phyloP scores from a whole-genome alignment of 2,113 vertebrate species.

The Struthio camelus region DNA sequence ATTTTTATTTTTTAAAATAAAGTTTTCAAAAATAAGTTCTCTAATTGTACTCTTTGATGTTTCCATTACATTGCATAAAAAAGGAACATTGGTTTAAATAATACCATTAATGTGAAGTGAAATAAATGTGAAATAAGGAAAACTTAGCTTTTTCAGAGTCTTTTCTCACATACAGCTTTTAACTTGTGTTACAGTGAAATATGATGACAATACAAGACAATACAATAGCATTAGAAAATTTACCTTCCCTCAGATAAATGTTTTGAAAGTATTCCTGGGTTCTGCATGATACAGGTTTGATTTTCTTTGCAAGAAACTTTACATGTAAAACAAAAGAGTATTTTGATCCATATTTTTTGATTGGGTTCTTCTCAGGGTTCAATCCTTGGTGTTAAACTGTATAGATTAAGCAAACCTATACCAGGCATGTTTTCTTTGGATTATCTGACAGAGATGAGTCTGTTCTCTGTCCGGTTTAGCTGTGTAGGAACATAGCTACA shows the following conservation, averaged over 20 bases:
- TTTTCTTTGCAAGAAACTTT: background rate
- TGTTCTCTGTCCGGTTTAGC: background rate
- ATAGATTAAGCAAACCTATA: background rate
- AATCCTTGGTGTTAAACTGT: background rate
- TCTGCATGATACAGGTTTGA: background rate
- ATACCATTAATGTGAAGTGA: background rate
- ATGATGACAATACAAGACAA: background rate
- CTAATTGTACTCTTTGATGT: background rate
- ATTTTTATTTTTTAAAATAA: slow-evolving; percentile 3
- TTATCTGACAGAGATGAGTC: background rate
- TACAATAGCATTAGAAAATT: background rate
- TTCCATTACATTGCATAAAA: background rate
- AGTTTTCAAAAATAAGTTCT: background rate
- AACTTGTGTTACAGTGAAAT: background rate
- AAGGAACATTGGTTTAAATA: background rate
- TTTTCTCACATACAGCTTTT: background rate
- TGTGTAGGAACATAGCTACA: background rate
- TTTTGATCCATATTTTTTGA: background rate
- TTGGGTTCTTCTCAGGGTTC: background rate
- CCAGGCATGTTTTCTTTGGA: background rate
- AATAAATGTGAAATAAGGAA: background rate
- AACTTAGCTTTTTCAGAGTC: background rate
- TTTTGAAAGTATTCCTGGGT: background rate
- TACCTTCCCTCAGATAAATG: background rate
- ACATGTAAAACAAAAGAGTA: background rate